phyloP scores from a whole-genome alignment of 2,113 vertebrate species.

The Cyanistes caeruleus region DNA sequence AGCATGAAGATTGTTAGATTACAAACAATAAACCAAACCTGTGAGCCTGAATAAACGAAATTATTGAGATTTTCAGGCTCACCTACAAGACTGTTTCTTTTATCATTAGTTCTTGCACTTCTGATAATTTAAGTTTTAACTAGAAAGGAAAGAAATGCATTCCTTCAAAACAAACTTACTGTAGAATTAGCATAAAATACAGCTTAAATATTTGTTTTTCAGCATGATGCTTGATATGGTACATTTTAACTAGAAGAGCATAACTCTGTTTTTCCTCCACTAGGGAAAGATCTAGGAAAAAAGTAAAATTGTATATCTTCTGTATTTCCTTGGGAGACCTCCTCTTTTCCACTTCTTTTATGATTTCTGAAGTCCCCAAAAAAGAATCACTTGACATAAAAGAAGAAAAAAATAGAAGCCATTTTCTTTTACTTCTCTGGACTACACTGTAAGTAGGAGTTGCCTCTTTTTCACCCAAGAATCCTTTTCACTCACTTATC shows the following conservation, averaged over 20 bases:
- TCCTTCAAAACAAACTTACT: neutral
- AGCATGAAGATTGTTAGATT: neutral
- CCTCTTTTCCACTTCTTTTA: neutral
- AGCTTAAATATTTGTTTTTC: neutral
- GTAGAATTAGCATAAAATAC: neutral
- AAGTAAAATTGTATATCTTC: neutral
- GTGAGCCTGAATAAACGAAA: neutral
- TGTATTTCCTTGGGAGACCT: neutral
- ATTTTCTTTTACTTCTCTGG: neutral
- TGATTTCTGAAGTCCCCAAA: neutral
- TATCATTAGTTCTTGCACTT: neutral
- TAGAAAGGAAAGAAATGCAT: neutral
- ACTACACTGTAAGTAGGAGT: neutral
- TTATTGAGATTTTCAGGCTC: neutral
- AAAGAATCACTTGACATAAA: neutral
- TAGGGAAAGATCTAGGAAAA: neutral
- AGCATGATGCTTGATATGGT: neutral
- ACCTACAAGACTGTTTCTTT: neutral
- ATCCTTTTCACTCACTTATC: neutral
- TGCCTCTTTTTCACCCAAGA: neutral
- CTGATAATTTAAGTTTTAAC: neutral
- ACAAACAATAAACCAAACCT: neutral
- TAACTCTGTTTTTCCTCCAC: neutral
- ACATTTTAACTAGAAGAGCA: neutral
- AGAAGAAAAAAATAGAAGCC: neutral